Evolutionary conservation across 2,888 invertebrate genomes (phyloP).

Genomic region (Mechanitis mazaeus): DNA sequence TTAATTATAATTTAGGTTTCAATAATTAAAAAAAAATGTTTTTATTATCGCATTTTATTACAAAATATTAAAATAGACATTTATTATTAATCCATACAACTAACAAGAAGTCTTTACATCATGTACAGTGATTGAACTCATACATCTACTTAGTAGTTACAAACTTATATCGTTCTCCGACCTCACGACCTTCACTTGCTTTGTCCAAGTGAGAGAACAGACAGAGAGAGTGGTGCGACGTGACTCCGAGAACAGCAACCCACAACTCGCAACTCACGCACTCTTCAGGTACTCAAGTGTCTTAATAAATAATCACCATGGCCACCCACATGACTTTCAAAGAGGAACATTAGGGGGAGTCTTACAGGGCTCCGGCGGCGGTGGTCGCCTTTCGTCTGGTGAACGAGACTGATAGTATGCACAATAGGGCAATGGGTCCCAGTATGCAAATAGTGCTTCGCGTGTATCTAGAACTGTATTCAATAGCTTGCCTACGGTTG

Average conservation of each 20-base stretch:
- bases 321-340: constrained; percentile 40
- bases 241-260: constrained; percentile 43
- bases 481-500: constrained; percentile 78
- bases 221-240: constrained; percentile 36
- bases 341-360: constrained; percentile 71
- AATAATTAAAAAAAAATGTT: constrained; percentile 11
- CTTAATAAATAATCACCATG: constrained; percentile 57
- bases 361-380: constrained; percentile 74
- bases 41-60: constrained; percentile 15
- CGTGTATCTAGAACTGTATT: constrained; percentile 85
- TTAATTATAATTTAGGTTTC: neutral
- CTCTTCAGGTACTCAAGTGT: constrained; percentile 74
- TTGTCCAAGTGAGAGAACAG: constrained; percentile 33
- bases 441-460: constrained; percentile 87
- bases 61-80: constrained; percentile 23
- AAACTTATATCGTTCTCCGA: constrained; percentile 57
- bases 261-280: constrained; percentile 46
- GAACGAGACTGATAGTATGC: constrained; percentile 89
- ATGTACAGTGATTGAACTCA: constrained; percentile 41
- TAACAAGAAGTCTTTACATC: constrained; percentile 47
- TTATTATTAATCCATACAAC: constrained; percentile 39
- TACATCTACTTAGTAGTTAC: constrained; percentile 75
- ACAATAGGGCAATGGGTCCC: constrained; percentile 92
- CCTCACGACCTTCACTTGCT: constrained; percentile 31
- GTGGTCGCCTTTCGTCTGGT: constrained; percentile 73